Evolutionary conservation across 2,797 vertebrate genomes (phyloP), one percentile per base, ranked within the genome.

Genomic region (Vultur gryphus): DNA sequence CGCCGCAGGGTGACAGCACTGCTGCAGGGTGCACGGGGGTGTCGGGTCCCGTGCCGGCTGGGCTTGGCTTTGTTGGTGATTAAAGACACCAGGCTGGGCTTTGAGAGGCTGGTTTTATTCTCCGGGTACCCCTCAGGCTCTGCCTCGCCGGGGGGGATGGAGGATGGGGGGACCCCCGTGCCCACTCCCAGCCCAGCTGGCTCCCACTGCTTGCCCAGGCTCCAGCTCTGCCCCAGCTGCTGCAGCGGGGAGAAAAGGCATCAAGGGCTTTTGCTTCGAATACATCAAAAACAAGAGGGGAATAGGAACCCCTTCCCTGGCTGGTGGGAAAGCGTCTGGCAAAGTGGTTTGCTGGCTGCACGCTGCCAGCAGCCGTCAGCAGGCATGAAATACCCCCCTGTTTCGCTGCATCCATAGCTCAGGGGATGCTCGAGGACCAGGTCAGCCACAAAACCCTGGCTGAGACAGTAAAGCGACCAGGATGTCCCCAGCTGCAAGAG

Each of bases 121-220:
- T 31, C 46, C 0, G 3, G 25, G 33, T 55, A 11, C 15, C 9
- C 37, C 54, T 31, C 2, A 1, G 46, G 46, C 28, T 76, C 15
- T 54, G 35, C 7, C 11, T 49, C 4, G 2, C 10, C 1, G 1
- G 4, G 14, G 7, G 5, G 5, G 28, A 17, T 59, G 52, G 33
- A 52, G 29, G 8, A 14, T 49, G 23, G 15, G 23, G 15, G 76
- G 57, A 8, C 19, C 1, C 5, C 13, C 13, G 0, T 76, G 29
- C 13, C 21, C 0, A 0, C 25, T 37, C 23, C 51, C 57, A 48
- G 44, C 57, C 46, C 3, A 1, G 4, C 20, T 28, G 0, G 10
- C 6, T 55, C 37, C 10, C 8, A 0, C 37, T 4, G 4, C 43
- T 66, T 3, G 0, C 5, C 10, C 6, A 0, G 35, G 41, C 16